A percentile compares a stretch with the other conserved stretches of the same genome.
phyloP scores from a whole-genome alignment of 2,888 invertebrate genomes.

The Eudemis profundana region DNA sequence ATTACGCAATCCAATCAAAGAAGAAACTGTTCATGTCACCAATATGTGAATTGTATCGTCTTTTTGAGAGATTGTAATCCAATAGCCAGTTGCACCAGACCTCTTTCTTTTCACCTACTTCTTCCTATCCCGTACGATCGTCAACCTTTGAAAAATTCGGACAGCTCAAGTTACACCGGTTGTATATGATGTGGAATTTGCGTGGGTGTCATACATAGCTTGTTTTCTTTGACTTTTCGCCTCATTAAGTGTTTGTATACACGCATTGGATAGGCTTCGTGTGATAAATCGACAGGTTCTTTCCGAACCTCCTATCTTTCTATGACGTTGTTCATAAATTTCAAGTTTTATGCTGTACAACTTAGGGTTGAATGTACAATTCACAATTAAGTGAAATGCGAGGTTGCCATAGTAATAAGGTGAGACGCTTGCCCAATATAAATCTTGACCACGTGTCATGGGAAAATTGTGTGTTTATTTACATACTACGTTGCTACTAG shows the following conservation, averaged over 20 bases:
- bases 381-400: background rate
- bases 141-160: background rate
- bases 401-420: background rate
- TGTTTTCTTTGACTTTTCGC: slow-evolving; percentile 77
- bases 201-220: slow-evolving; percentile 68
- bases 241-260: slow-evolving; percentile 79
- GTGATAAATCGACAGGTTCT: slow-evolving; percentile 56
- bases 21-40: slow-evolving; percentile 40
- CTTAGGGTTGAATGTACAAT: background rate
- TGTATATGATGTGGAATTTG: slow-evolving; percentile 58
- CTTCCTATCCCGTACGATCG: slow-evolving; percentile 3
- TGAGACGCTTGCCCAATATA: slow-evolving; percentile 67
- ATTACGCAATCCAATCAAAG: slow-evolving; percentile 41
- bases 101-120: slow-evolving; percentile 25
- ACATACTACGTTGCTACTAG: slow-evolving; percentile 52
- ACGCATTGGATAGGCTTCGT: slow-evolving; percentile 68
- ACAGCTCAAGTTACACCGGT: slow-evolving; percentile 47
- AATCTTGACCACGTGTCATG: slow-evolving; percentile 64
- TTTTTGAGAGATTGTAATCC: slow-evolving; percentile 34
- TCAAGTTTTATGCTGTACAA: background rate
- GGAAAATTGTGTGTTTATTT: slow-evolving; percentile 68
- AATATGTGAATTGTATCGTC: slow-evolving; percentile 44
- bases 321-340: background rate
- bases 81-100: slow-evolving; percentile 21
- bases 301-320: background rate